Conservation (phyloP, 2,888 invertebrate species). For the Horisme vitalbata region DNA sequence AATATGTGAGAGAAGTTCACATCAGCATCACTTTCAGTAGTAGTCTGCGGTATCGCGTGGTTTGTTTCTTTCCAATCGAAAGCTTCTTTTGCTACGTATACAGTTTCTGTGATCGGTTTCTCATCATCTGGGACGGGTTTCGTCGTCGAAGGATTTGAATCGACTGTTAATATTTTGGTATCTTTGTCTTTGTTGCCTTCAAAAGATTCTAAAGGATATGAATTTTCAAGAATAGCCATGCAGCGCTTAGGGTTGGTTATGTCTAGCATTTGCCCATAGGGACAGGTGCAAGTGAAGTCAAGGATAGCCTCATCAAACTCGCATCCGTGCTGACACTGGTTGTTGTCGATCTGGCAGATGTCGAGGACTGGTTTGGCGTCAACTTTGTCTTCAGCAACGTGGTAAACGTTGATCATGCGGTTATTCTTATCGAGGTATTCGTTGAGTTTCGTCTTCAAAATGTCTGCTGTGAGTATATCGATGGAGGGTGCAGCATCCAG, state of each 20-base stretch:
- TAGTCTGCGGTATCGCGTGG: constrained; percentile 47
- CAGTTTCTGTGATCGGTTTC: constrained; percentile 45
- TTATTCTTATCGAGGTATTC: constrained; percentile 73
- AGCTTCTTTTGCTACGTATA: constrained; percentile 38
- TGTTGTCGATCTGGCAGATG: constrained; percentile 85
- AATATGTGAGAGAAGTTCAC: constrained; percentile 62
- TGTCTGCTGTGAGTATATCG: constrained; percentile 75
- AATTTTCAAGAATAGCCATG: constrained; percentile 54
- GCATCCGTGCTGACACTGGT: constrained; percentile 86
- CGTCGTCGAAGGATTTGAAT: constrained; percentile 46
- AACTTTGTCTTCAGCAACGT: constrained; percentile 73
- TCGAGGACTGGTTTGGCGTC: constrained; percentile 79
- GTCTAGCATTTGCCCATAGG: constrained; percentile 71
- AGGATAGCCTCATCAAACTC: constrained; percentile 84
- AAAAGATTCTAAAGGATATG: constrained; percentile 32
- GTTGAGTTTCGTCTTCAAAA: constrained; percentile 72
- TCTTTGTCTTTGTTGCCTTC: constrained; percentile 33
- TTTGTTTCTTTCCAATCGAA: constrained; percentile 66
- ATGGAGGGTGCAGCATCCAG: constrained; percentile 62
- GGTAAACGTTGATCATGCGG: constrained; percentile 79
- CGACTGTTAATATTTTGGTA: constrained; percentile 43
- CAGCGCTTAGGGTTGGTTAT: constrained; percentile 70
- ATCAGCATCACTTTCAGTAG: constrained; percentile 55
- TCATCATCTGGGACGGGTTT: constrained; percentile 50
- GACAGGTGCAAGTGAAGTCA: constrained; percentile 86